These are phyloP conservation scores for Sinosuthora webbiana DNA, from an alignment of 2,113 vertebrate genomes.

Conservation along the genomic window DNA sequence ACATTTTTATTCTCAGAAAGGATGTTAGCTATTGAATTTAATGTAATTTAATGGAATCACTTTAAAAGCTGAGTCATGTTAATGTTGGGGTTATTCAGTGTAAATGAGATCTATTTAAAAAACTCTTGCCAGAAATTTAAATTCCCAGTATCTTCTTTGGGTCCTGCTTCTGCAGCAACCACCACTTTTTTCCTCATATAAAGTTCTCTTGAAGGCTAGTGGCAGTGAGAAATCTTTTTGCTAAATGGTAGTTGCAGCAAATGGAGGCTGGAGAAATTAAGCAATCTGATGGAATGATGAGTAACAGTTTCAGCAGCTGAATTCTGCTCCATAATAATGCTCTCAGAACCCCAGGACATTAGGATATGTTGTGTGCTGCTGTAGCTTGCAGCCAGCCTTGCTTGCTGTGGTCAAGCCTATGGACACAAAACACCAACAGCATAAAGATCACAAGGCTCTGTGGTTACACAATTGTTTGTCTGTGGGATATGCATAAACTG, in stretches of 20 bases:
- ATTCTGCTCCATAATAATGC: neutral
- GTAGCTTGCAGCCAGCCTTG: neutral
- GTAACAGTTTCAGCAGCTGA: neutral
- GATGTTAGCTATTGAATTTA: neutral
- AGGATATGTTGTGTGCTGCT: neutral
- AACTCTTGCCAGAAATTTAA: neutral
- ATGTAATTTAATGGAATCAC: neutral
- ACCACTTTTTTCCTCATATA: neutral
- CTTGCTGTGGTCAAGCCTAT: neutral
- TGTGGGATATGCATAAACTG: neutral
- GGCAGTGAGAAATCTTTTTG: neutral
- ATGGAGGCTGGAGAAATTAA: neutral
- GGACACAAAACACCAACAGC: neutral
- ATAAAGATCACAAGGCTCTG: neutral
- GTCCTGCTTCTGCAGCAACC: neutral
- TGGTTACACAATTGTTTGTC: neutral
- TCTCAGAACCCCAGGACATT: neutral
- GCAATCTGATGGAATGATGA: neutral
- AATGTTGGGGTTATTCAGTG: neutral
- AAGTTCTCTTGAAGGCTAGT: neutral
- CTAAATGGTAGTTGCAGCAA: neutral
- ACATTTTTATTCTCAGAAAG: neutral
- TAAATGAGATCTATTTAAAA: conserved; percentile 8
- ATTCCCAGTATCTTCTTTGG: neutral
- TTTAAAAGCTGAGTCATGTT: conserved; percentile 9